Conservation (phyloP, 2,113 vertebrate genomes). For the Cranoglanis bouderius region DNA sequence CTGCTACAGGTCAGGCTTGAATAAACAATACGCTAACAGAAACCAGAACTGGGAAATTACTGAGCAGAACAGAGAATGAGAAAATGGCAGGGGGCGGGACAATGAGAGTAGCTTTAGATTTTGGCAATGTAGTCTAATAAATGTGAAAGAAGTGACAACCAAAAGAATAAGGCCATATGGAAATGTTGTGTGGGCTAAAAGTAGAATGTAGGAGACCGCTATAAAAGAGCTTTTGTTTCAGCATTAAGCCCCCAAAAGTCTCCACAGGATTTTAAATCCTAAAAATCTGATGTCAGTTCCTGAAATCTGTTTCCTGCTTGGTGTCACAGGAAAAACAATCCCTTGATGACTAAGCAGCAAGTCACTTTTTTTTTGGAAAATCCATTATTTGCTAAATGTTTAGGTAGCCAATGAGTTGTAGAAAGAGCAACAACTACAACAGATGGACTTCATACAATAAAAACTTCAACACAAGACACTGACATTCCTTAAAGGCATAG, state of each 20-base stretch:
- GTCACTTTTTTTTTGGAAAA: background rate
- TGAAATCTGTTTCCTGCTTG: background rate
- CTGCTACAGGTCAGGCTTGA: slow-evolving; percentile 15
- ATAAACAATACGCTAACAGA: slow-evolving; percentile 4
- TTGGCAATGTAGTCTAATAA: background rate
- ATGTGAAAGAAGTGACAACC: slow-evolving; percentile 16
- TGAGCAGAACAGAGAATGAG: background rate
- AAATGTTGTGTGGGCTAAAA: slow-evolving; percentile 24
- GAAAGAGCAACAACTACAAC: background rate
- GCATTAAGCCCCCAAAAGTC: background rate
- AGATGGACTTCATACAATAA: background rate
- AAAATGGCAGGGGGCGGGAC: slow-evolving; percentile 2
- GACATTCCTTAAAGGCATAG: no score
- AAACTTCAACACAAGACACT: background rate
- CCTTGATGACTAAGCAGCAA: background rate
- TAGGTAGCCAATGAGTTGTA: background rate
- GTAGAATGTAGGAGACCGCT: background rate
- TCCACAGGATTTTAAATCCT: slow-evolving; percentile 12
- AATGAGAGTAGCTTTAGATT: slow-evolving; percentile 3
- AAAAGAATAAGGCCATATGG: slow-evolving; percentile 17
- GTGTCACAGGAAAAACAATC: background rate
- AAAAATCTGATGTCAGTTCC: slow-evolving; percentile 9
- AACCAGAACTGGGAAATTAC: slow-evolving; percentile 40
- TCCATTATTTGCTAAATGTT: slow-evolving; percentile 3
- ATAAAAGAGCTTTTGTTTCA: slow-evolving; percentile 26